phyloP scores from a whole-genome alignment of 2,113 vertebrate genomes.

The Pachypanchax playfairii region DNA sequence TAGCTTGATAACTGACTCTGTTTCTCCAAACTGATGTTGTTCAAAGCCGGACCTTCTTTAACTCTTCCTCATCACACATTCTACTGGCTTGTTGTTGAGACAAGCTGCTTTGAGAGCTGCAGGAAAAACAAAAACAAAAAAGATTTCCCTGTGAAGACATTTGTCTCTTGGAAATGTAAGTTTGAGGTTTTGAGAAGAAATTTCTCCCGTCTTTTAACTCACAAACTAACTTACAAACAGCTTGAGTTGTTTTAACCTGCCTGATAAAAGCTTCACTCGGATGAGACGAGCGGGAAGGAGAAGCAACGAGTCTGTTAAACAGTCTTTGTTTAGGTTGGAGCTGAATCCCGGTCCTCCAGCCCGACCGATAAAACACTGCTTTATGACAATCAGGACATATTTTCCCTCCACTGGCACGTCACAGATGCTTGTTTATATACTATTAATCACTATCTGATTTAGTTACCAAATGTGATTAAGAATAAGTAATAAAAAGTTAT shows the following conservation, averaged over 20 bases:
- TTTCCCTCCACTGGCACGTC: constrained; percentile 42
- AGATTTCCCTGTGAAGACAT: too few species aligned
- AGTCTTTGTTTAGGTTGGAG: constrained; percentile 73
- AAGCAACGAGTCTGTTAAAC: constrained; percentile 57
- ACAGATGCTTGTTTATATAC: constrained; percentile 49
- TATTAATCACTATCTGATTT: constrained; percentile 51
- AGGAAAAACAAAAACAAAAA: too few species aligned
- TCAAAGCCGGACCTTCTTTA: too few species aligned
- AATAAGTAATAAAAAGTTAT: constrained; percentile 43
- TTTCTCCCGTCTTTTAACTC: too few species aligned
- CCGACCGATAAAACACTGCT: constrained; percentile 62
- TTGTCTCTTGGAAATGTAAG: too few species aligned
- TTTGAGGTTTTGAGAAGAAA: too few species aligned
- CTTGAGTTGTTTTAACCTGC: too few species aligned
- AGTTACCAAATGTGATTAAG: constrained; percentile 26
- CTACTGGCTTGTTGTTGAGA: too few species aligned
- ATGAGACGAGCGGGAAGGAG: constrained; percentile 50
- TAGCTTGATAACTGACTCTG: too few species aligned
- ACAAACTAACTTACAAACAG: constrained; percentile 42
- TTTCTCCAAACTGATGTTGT: too few species aligned
- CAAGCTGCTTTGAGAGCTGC: too few species aligned
- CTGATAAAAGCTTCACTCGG: constrained; percentile 36
- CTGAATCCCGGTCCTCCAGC: constrained; percentile 45
- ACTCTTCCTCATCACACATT: too few species aligned
- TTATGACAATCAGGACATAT: constrained; percentile 68